Conservation (phyloP, 2,888 invertebrate genomes). For the Xylota segnis region DNA sequence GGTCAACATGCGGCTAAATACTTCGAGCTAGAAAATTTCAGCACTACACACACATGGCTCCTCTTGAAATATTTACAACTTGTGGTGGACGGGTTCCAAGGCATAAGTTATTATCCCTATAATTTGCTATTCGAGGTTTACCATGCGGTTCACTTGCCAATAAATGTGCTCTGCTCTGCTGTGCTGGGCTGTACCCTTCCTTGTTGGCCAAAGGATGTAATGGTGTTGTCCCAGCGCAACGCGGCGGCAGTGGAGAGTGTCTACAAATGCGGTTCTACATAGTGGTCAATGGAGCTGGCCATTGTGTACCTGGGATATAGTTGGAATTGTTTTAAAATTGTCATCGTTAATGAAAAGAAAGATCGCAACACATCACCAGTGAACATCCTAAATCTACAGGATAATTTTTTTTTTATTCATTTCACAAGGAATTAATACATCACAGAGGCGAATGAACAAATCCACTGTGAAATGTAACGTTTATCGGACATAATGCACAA, state of each 20-base stretch:
- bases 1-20: slow-evolving; percentile 23
- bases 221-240: neutral
- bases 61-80: slow-evolving; percentile 61
- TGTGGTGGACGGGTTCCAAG: slow-evolving; percentile 44
- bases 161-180: slow-evolving; percentile 16
- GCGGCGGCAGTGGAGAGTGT: neutral
- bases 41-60: neutral
- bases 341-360: too few species aligned
- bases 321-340: neutral
- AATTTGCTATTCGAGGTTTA: slow-evolving; percentile 62
- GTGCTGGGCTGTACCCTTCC: too few species aligned
- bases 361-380: too few species aligned
- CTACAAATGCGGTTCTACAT: slow-evolving; percentile 12
- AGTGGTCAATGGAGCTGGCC: neutral
- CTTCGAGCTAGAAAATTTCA: slow-evolving; percentile 46
- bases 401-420: too few species aligned
- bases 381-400: too few species aligned
- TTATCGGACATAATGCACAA: neutral
- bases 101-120: slow-evolving; percentile 55
- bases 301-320: neutral
- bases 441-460: neutral
- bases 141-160: slow-evolving; percentile 55
- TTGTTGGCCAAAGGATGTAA: neutral
- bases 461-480: neutral
- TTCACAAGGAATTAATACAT: neutral